A percentile compares a stretch with the other conserved stretches of the same genome.
phyloP scores from a whole-genome alignment of 2,797 vertebrate genomes.

The Pangasius krempfi region DNA sequence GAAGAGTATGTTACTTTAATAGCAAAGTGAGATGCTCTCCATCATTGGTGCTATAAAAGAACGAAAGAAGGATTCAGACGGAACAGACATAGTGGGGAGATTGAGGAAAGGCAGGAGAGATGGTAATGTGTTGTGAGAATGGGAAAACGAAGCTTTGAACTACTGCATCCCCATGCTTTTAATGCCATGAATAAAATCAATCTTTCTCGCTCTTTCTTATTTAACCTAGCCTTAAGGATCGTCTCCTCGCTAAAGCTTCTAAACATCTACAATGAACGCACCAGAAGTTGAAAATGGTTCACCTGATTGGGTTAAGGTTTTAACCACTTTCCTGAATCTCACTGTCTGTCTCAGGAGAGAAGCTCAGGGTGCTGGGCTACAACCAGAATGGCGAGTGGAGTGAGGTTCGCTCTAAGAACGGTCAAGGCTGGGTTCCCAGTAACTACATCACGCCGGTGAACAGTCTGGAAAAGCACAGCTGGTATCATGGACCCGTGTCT shows the following conservation, averaged over 20 bases:
- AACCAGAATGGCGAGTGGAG: slow-evolving; percentile 99
- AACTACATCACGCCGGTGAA: slow-evolving; percentile 99
- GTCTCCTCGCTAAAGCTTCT: not conserved
- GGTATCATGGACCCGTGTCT: slow-evolving; percentile 98
- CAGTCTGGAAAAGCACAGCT: slow-evolving; percentile 98
- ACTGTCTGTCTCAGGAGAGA: slow-evolving; percentile 82
- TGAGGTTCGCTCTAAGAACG: slow-evolving; percentile 96
- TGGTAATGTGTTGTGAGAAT: not conserved
- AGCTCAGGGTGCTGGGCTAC: slow-evolving; percentile 95
- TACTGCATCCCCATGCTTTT: not conserved
- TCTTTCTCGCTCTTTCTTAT: not conserved
- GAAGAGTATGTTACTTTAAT: not conserved
- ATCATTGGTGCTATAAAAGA: not conserved
- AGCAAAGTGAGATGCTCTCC: not conserved
- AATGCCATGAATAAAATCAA: not conserved
- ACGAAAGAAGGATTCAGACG: not conserved
- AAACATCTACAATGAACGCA: not conserved
- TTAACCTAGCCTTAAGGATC: not conserved
- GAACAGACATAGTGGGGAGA: not conserved
- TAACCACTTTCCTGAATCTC: not conserved
- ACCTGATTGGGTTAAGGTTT: not conserved
- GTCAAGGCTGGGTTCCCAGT: slow-evolving; percentile 98
- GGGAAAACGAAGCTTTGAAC: not conserved
- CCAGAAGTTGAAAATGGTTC: not conserved
- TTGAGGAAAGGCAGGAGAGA: not conserved